Evolutionary conservation across 1,140 invertebrate genomes (phyloP).

Genomic region (Anagrus nilaparvatae): DNA sequence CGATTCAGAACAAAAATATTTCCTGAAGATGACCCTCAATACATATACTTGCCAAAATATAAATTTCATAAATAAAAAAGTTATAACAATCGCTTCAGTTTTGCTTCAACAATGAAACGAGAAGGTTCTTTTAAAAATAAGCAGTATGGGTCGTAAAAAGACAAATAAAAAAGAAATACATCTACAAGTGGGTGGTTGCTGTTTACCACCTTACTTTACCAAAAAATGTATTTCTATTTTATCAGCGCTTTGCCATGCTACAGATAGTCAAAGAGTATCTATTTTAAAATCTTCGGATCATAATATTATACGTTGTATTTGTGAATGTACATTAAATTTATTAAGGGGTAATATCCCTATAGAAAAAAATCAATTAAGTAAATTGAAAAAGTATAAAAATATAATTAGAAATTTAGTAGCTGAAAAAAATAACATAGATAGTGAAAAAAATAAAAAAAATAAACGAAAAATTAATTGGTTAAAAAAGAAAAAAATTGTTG

Average conservation of each 20-base stretch:
- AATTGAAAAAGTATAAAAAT: no score
- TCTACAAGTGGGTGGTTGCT: no score
- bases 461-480: no score
- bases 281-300: constrained; percentile 13
- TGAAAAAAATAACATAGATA: no score
- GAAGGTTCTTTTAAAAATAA: no score
- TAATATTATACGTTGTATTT: constrained; percentile 15
- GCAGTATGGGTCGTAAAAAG: no score
- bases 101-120: not conserved
- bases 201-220: no score
- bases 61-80: constrained; percentile 3
- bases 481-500: not conserved
- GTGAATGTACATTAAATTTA: constrained; percentile 18
- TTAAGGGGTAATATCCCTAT: constrained; percentile 11
- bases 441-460: no score
- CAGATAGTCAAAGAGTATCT: constrained; percentile 7
- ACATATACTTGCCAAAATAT: constrained; percentile 15
- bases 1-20: constrained; percentile 22
- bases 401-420: no score
- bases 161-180: no score
- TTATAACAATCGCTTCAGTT: no score
- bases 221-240: constrained; percentile 3
- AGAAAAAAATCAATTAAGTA: no score
- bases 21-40: constrained; percentile 8
- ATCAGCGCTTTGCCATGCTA: not conserved